phyloP scores from a whole-genome alignment of 2,797 vertebrate species.

The Molossus alvarezi region DNA sequence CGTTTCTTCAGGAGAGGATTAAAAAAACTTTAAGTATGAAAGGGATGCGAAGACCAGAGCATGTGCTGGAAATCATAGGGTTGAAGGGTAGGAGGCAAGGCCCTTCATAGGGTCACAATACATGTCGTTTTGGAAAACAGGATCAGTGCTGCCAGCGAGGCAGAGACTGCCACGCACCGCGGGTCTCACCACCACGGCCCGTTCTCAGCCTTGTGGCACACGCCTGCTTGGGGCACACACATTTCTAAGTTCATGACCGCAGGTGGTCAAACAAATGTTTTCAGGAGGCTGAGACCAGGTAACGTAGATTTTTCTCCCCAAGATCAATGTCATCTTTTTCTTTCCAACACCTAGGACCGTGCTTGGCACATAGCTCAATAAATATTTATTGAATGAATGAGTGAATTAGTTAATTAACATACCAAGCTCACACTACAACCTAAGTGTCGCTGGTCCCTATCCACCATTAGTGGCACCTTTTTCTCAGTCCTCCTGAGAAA shows the following conservation, averaged over 20 bases:
- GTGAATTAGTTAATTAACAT: background rate
- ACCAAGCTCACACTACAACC: background rate
- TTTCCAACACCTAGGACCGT: background rate
- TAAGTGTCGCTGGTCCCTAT: background rate
- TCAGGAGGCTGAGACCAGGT: background rate
- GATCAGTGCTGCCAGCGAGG: background rate
- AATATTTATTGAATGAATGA: background rate
- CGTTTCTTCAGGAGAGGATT: background rate
- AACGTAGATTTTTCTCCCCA: constrained; percentile 48
- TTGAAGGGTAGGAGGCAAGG: background rate
- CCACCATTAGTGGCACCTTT: background rate
- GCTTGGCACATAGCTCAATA: background rate
- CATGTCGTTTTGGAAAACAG: background rate
- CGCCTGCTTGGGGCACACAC: background rate
- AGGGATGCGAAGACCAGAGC: background rate
- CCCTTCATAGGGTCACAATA: too few species aligned
- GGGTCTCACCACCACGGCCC: rapidly evolving
- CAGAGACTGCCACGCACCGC: background rate
- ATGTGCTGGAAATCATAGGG: background rate
- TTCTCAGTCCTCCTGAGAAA: background rate
- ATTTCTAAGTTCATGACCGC: background rate
- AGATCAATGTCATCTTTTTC: background rate
- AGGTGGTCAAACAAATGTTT: background rate
- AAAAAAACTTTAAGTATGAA: background rate
- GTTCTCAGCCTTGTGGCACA: background rate